phyloP scores from a whole-genome alignment of 2,888 invertebrate species.

The Drosophila rubida region DNA sequence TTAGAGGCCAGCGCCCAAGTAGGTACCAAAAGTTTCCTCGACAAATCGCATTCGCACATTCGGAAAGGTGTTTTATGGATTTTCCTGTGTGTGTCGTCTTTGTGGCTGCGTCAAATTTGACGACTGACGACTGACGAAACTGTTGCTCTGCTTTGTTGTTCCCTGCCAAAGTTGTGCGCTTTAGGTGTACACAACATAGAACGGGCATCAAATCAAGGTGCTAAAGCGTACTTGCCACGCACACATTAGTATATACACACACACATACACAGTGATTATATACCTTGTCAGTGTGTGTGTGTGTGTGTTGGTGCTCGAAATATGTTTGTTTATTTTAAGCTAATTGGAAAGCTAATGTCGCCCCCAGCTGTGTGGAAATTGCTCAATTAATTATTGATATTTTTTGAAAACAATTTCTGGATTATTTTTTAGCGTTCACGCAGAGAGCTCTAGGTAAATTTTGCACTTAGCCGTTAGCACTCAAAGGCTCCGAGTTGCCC shows the following conservation, averaged over 20 bases:
- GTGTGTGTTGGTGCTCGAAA: slow-evolving; percentile 1
- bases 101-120: slow-evolving; percentile 41
- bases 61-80: slow-evolving; percentile 60
- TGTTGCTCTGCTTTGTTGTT: slow-evolving; percentile 68
- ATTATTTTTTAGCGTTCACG: neutral
- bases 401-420: slow-evolving; percentile 12
- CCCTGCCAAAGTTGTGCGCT: slow-evolving; percentile 33
- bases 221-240: slow-evolving; percentile 10
- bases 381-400: slow-evolving; percentile 40
- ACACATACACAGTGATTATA: neutral
- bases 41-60: slow-evolving; percentile 24
- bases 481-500: neutral
- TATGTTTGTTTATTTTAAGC: slow-evolving; percentile 31
- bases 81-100: slow-evolving; percentile 47
- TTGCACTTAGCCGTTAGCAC: neutral
- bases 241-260: neutral
- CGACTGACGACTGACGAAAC: slow-evolving; percentile 49
- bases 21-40: slow-evolving; percentile 48
- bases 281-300: neutral
- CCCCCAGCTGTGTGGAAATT: slow-evolving; percentile 18
- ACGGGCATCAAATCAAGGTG: slow-evolving; percentile 15
- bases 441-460: neutral
- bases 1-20: slow-evolving; percentile 56
- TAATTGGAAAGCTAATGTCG: slow-evolving; percentile 34
- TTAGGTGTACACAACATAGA: slow-evolving; percentile 55